Base-by-base conservation (phyloP, 2,113 vertebrate species). In the Illadopsis cleaveri region DNA sequence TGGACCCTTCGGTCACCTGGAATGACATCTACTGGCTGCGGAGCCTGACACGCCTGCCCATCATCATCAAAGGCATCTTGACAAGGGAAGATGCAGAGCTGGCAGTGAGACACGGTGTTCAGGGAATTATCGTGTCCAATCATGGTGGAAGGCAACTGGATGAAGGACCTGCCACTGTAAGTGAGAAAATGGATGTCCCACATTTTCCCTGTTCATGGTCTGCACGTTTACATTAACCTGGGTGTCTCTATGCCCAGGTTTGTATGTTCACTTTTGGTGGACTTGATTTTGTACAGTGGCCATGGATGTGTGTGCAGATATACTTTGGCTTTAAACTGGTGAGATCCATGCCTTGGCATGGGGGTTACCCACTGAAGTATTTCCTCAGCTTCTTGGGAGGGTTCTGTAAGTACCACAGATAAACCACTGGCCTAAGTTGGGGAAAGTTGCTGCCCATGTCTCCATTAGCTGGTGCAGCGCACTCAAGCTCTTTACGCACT, bases 31-130 rank as follows among this genome's bases (percentile, higher is more conserved):
- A 97, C 95, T 99, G 99, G 99, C 93, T 99, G 69, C 98, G 89
- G 96, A 99, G 98, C 65, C 96, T 99, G 87, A 99, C 99, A n/a
- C 94, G 51, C 21, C 96, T 99, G 90, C 99, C 99, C 50, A 98
- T 99, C 86, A 98, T 99, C 94, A 98, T 99, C 95, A 99, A 99
- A 97, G 99, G 99, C 47, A 99, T 99, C 97, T 94, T 99, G 96
- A 99, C 99, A 2, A 99, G 98, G 96, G 99, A 99, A 97, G 99
- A 99, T 25, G 99, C 99, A 7, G 99, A 99, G 95, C 96, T 99
- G 96, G 99, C 99, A 1, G 97, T 99, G 96, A 98, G 98, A 68
- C 98, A 99, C 4, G 98, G 99, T 2, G 98, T 99, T 40, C 98
- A 99, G 37, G 99, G 99, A 80, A 99, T 99, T 97, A 98, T 99